A percentile compares a stretch with the other conserved stretches of the same genome.
Evolutionary conservation across 2,113 vertebrate genomes (phyloP).

Genomic region (Lathamus discolor): DNA sequence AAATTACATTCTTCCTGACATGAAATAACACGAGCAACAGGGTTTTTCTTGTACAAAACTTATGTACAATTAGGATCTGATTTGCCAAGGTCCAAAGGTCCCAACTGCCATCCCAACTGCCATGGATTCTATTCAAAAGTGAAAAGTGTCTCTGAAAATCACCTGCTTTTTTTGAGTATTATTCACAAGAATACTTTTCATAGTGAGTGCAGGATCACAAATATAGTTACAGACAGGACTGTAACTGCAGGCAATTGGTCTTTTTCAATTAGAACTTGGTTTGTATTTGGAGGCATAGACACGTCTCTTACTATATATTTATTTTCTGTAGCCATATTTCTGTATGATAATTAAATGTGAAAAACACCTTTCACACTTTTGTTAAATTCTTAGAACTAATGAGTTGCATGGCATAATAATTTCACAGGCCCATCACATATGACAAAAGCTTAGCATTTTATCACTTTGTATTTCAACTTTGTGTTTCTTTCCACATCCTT

Average conservation of each 20-base stretch:
- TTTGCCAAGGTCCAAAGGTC: not conserved
- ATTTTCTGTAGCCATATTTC: not conserved
- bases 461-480: not conserved
- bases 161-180: not conserved
- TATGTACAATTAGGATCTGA: not conserved
- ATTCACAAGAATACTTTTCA: not conserved
- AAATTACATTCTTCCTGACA: not conserved
- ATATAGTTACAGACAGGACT: not conserved
- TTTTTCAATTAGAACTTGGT: not conserved
- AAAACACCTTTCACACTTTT: not conserved
- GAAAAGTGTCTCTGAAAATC: not conserved
- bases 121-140: not conserved
- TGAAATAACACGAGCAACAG: not conserved
- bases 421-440: not conserved
- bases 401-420: not conserved
- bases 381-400: not conserved
- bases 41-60: not conserved
- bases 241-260: not conserved
- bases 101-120: not conserved
- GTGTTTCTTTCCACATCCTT: not conserved
- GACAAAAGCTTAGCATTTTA: not conserved
- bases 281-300: not conserved
- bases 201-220: not conserved
- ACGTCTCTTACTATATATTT: not conserved
- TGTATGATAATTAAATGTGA: not conserved